Base-by-base conservation (phyloP, 2,888 invertebrate species). In the Papilio elwesi region DNA sequence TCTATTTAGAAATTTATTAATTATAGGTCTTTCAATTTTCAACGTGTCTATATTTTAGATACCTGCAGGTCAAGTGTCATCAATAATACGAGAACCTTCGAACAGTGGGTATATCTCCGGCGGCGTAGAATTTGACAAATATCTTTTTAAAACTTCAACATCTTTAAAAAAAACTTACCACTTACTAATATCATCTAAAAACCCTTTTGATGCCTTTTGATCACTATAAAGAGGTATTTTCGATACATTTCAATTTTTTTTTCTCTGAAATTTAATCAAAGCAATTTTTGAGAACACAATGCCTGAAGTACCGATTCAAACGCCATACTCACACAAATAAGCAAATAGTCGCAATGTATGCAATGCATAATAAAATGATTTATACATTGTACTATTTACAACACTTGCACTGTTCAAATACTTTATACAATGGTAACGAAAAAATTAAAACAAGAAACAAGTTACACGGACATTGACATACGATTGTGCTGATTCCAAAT, bases 151-250 rank as follows among this genome's bases (percentile, higher is more conserved):
- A 89, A 89, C 90, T 85, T 92, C 78, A 93, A 92, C 92, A 91
- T 90, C 77, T 84, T 91, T 89, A 89, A 87, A 90, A 90, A 87
- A 90, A 90, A 90, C 90, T 89, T 92, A 92, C 90, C 90, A 86
- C 85, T 86, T 85, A 84, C 75, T 80, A 87, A 87, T 89, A 89
- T 85, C 86, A 88, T 89, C 88, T 90, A 90, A 89, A 82, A 90
- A 91, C 91, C 92, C 90, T 91, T 59, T 91, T 85, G 86, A 86
- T 85, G 90, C 90, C 90, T 87, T 91, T 90, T 87, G 87, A 92
- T 93, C 92, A 93, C 92, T 90, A 87, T 87, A 83, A 85, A 90
- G 93, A 93, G 93, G 93, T 93, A 93, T 92, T 92, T 91, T 87
- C 84, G 92, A 92, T 89, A 87, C 84, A 85, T 77, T 76, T 80